A percentile compares a stretch with the other conserved stretches of the same genome.
Evolutionary conservation across 2,797 vertebrate genomes (phyloP).

Genomic region (Chromobotia macracanthus): DNA sequence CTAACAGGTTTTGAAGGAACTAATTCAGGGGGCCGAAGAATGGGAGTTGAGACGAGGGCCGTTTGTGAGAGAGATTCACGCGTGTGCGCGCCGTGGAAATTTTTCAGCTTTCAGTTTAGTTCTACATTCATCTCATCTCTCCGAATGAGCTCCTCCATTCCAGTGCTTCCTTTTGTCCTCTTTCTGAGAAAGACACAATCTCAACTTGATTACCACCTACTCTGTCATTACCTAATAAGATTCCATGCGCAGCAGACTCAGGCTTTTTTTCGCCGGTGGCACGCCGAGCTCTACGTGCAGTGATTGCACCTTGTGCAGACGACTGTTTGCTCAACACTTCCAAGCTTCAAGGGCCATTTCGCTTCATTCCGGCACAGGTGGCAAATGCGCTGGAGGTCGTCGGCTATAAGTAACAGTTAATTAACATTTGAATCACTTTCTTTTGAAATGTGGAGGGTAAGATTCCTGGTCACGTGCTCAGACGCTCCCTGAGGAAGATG

Average conservation of each 20-base stretch:
- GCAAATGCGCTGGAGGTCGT: slow-evolving; percentile 66
- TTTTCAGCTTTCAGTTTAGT: slow-evolving; percentile 58
- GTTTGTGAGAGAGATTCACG: slow-evolving; percentile 48
- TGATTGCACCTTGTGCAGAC: slow-evolving; percentile 72
- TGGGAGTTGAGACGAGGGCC: slow-evolving; percentile 57
- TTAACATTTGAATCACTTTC: slow-evolving; percentile 71
- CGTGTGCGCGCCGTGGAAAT: slow-evolving; percentile 43
- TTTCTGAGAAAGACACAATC: slow-evolving; percentile 68
- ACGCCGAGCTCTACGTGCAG: slow-evolving; percentile 58
- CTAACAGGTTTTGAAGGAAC: slow-evolving; percentile 65
- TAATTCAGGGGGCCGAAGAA: slow-evolving; percentile 64
- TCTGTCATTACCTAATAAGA: slow-evolving; percentile 72
- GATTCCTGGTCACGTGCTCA: slow-evolving; percentile 50
- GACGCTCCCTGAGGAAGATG: slow-evolving; percentile 48
- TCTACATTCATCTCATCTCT: slow-evolving; percentile 57
- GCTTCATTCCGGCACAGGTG: slow-evolving; percentile 69
- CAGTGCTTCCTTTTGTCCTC: slow-evolving; percentile 67
- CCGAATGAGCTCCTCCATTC: slow-evolving; percentile 63
- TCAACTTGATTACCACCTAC: slow-evolving; percentile 71
- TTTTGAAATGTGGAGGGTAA: slow-evolving; percentile 58
- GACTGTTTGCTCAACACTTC: slow-evolving; percentile 71
- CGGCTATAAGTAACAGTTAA: slow-evolving; percentile 69
- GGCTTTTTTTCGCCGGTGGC: slow-evolving; percentile 54
- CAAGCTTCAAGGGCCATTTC: slow-evolving; percentile 67
- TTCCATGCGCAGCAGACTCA: slow-evolving; percentile 60